A percentile compares a stretch with the other conserved stretches of the same genome.
Evolutionary conservation across 1,140 invertebrate species (phyloP).

Genomic region (Tetramorium alpestre): DNA sequence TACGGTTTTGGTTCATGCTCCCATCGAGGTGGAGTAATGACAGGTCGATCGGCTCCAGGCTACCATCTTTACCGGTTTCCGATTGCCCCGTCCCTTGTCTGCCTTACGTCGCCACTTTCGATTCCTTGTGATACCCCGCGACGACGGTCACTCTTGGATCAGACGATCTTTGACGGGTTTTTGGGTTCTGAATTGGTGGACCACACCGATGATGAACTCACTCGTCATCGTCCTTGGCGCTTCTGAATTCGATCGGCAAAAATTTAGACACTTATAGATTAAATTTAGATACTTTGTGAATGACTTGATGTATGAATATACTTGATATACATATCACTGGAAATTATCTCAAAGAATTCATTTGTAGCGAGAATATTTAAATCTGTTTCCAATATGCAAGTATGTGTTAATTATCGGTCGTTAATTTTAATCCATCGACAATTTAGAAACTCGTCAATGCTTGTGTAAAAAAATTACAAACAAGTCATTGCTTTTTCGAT

Average conservation of each 20-base stretch:
- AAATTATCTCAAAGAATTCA: background rate
- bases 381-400: background rate
- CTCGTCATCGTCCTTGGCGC: conserved; percentile 15
- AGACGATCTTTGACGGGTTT: conserved; percentile 31
- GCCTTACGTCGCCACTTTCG: conserved; percentile 69
- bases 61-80: conserved; percentile 71
- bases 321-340: background rate
- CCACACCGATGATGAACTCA: conserved; percentile 28
- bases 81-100: conserved; percentile 56
- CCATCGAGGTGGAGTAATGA: conserved; percentile 75
- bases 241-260: background rate
- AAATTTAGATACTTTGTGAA: background rate
- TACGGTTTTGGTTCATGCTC: conserved; percentile 73
- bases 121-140: conserved; percentile 40
- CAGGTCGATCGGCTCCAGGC: conserved; percentile 70
- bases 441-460: background rate
- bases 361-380: background rate
- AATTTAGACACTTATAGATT: no score
- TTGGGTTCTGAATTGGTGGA: background rate
- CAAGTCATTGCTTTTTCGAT: background rate
- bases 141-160: conserved; percentile 24
- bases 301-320: background rate
- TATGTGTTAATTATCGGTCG: background rate
- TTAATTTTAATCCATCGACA: background rate
- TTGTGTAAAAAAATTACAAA: background rate